Base-by-base conservation (phyloP, 2,113 vertebrate species). In the Haemorhous mexicanus region DNA sequence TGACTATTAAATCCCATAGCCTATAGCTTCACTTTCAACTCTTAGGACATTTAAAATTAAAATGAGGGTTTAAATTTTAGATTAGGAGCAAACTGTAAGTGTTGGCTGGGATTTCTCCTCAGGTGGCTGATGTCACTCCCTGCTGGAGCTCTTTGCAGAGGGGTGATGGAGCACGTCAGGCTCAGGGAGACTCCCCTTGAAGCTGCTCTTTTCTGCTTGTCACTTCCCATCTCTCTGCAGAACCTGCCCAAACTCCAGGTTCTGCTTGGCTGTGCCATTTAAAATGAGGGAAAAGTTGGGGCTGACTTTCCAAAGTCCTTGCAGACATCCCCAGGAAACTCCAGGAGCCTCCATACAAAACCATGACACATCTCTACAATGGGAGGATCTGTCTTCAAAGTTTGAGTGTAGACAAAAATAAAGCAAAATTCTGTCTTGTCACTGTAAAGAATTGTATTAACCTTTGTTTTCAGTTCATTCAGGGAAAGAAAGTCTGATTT, bases 291-390 rank as follows among this genome's bases (percentile, higher is more conserved):
- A 56, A 49, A 18, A 68, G 21, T 72, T 30, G 1, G 55, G 17
- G 59, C 50, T 89, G 81, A 88, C 75, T 95, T 89, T 67, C 53
- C 52, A 10, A 93, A 94, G 78, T 49, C 82, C 82, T 84, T 86
- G 72, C 64, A 74, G 52, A 46, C 35, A 43, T 88, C 49, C 78
- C 53, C 41, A 76, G 85, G 43, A 94, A 73, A 41, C 49, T 81
- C 23, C 47, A 68, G 64, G 58, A 84, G 56, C 52, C 67, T 93
- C 44, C 76, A 55, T 32, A 55, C 53, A 55, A 55, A 55, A 20
- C 53, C 53, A 20, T 95, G 87, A 72, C 75, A 75, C 68, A 55
- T 49, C 23, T 49, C 16, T 53, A 5, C 64, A 50, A 21, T 10
- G 22, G 24, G 56, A 79, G 58, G 55, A 39, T 64, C 10, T 76